These are phyloP conservation scores for Drosophila virilis DNA, from an alignment of 1,140 invertebrate genomes.

Conservation along the genomic window DNA sequence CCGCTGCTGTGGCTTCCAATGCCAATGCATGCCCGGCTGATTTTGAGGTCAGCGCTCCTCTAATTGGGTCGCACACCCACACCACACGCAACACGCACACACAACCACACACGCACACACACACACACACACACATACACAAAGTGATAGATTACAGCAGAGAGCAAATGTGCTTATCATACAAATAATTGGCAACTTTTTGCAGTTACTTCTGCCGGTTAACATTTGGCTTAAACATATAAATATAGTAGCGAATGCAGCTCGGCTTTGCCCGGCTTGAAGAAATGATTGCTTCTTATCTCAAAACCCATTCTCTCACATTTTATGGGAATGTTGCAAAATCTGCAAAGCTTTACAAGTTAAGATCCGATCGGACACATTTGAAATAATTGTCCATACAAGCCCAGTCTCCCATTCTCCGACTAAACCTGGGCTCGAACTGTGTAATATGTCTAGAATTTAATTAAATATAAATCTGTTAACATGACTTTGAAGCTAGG, in stretches of 20 bases:
- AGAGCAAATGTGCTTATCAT: conserved; percentile 32
- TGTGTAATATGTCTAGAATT: no score
- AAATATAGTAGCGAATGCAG: not conserved
- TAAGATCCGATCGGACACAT: no score
- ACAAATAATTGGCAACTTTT: conserved; percentile 42
- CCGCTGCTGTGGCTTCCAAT: conserved; percentile 52
- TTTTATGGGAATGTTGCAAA: no score
- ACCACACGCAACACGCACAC: not conserved
- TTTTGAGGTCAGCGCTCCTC: conserved; percentile 65
- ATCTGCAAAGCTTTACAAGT: no score
- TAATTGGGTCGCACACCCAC: conserved; percentile 58
- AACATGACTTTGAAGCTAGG: no score
- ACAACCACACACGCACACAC: not conserved
- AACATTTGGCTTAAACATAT: not conserved
- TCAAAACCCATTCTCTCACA: no score
- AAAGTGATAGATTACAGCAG: conserved; percentile 11
- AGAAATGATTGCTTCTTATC: no score
- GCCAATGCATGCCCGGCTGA: conserved; percentile 68
- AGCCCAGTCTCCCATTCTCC: no score
- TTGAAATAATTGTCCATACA: no score
- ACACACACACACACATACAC: not conserved
- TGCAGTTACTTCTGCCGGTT: not conserved
- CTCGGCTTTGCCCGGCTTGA: no score
- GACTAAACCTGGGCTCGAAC: no score
- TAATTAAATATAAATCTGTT: no score